phyloP scores from a whole-genome alignment of 2,797 vertebrate species.

The Alfaro cultratus region DNA sequence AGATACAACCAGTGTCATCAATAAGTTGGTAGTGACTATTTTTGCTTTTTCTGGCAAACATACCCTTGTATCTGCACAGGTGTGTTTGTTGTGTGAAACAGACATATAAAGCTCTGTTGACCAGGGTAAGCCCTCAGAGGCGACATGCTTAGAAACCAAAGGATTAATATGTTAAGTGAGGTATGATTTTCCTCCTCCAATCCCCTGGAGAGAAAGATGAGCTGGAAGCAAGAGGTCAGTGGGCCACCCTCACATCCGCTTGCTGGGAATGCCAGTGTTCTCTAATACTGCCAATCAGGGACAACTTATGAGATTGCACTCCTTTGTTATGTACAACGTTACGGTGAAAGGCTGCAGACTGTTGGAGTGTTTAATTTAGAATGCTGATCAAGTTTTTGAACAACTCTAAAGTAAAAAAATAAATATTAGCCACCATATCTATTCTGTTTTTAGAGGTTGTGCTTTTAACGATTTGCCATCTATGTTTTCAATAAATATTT shows the following conservation, averaged over 20 bases:
- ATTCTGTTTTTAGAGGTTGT: not conserved
- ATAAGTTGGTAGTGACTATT: not conserved
- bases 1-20: not conserved
- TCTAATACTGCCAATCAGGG: conserved; percentile 61
- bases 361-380: conserved; percentile 32
- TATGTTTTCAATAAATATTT: conserved; percentile 30
- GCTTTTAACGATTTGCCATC: conserved; percentile 29
- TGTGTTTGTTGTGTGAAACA: conserved; percentile 39
- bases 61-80: conserved; percentile 28
- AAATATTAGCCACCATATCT: too few relatives aligned
- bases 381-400: not conserved
- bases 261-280: conserved; percentile 40
- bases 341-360: conserved; percentile 43
- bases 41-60: not conserved
- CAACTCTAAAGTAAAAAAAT: not conserved
- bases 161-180: conserved; percentile 73
- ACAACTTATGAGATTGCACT: conserved; percentile 35
- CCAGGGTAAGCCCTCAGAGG: conserved; percentile 59
- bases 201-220: conserved; percentile 63
- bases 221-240: conserved; percentile 68
- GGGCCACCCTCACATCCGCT: conserved; percentile 62
- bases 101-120: conserved; percentile 45
- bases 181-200: conserved; percentile 57
- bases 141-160: conserved; percentile 53
- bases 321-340: conserved; percentile 48